These are phyloP conservation scores for Scotopteryx bipunctaria DNA, from an alignment of 2,888 invertebrate species.

Conservation along the genomic window DNA sequence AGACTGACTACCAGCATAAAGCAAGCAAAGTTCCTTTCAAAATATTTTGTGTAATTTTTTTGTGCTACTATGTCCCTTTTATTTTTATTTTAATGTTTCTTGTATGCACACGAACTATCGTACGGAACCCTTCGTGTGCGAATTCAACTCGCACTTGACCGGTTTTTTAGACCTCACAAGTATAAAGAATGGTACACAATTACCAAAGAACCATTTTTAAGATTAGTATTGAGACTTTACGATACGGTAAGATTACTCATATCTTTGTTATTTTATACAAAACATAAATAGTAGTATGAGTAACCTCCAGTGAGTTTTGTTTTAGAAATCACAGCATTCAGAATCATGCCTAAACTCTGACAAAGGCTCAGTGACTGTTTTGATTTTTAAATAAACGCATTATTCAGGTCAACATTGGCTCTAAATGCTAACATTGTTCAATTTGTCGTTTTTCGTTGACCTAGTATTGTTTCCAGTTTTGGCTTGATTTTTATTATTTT, in stretches of 20 bases:
- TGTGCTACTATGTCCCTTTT: no score
- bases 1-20: no score
- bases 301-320: slow-evolving; percentile 4
- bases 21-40: no score
- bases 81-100: no score
- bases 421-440: slow-evolving; percentile 25
- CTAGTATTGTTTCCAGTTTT: slow-evolving; percentile 23
- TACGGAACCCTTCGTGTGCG: no score
- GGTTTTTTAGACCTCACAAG: no score
- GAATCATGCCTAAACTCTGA: slow-evolving; percentile 2
- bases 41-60: no score
- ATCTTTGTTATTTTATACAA: background rate
- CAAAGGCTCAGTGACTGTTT: slow-evolving; percentile 28
- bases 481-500: slow-evolving; percentile 4
- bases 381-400: slow-evolving; percentile 34
- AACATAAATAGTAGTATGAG: background rate
- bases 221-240: background rate
- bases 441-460: slow-evolving; percentile 23
- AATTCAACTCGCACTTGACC: no score
- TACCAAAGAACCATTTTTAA: background rate
- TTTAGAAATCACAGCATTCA: slow-evolving; percentile 12
- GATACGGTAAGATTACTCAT: background rate
- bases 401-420: slow-evolving; percentile 37
- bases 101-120: no score
- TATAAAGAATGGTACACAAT: no score